Evolutionary conservation across 2,888 invertebrate species (phyloP), one percentile per base, ranked within the genome.

Genomic region (Eupeodes luniger): DNA sequence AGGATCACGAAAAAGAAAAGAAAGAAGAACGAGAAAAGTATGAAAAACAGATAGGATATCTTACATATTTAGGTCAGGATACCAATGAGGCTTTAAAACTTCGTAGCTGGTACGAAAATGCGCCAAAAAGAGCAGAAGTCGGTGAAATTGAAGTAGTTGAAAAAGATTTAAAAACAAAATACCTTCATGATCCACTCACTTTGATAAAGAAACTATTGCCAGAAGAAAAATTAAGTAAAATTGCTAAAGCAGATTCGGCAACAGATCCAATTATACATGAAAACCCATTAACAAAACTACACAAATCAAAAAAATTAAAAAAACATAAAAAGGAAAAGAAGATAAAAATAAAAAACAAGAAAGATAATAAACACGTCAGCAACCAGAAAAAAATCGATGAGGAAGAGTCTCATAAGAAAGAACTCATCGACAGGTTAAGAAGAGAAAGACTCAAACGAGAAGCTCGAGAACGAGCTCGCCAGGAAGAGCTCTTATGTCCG

Each of bases 11-110:
- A 91, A 96, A 95, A 88, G 99, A 99, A 92, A 95, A 96, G 90
- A 98, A 97, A 93, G 96, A 97, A 78, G 98, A 99, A 92, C 96
- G 96, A 92, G 99, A 99, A 93, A 98, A 98, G 91, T 99, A 98
- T 94, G 99, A 99, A 93, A 99, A 99, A 92, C 97, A 98, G 94
- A 98, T 99, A 92, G 99, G 99, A 0, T 97, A 98, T 91, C 94
- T 99, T 55, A 99, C 98, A 5, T 99, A 99, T 94, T 95, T 99
- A 77, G 99, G 99, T 0, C 99, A 99, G 94, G 97, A 98, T 91
- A 97, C 97, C 51, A 96, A 97, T 93, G 98, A 98, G 94, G 96
- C 96, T 4, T 95, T 96, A n/a, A 97, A 96, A 53, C 96, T 97
- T 91, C 96, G 95, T 91, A 97, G 97, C 91, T 99, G 99, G 98